Evolutionary conservation across 2,888 invertebrate genomes (phyloP).

Genomic region (Epinotia ramella): DNA sequence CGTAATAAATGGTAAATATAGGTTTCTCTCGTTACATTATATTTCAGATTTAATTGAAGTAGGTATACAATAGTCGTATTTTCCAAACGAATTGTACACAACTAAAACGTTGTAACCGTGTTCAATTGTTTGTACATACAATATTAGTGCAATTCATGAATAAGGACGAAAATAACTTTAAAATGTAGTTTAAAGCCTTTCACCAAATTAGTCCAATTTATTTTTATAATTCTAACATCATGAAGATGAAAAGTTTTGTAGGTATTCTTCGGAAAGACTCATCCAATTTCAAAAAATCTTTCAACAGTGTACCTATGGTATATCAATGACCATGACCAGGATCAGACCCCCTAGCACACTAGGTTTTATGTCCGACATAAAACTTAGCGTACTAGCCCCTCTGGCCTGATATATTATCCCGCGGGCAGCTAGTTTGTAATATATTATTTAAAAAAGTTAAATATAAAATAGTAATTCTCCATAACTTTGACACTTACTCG

Average conservation of each 20-base stretch:
- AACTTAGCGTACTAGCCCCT: no score
- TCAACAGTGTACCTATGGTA: no score
- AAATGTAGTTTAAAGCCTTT: neutral
- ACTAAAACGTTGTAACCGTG: neutral
- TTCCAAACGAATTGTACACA: neutral
- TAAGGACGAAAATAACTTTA: neutral
- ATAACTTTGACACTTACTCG: conserved; percentile 16
- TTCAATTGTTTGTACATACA: neutral
- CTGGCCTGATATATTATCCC: no score
- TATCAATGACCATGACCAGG: no score
- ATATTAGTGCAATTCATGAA: neutral
- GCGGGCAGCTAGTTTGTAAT: no score
- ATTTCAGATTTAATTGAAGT: neutral
- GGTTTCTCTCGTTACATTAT: neutral
- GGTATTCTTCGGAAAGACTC: no score
- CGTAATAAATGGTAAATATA: conserved; percentile 61
- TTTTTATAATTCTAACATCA: no score
- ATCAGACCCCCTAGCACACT: no score
- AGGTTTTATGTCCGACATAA: no score
- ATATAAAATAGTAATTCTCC: conserved; percentile 30
- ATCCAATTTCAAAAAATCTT: no score
- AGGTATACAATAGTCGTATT: neutral
- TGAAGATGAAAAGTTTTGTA: no score
- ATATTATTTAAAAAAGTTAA: neutral
- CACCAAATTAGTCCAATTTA: neutral